Percentiles rank a stretch among this genome's conserved stretches.
Conservation (phyloP, 2,888 invertebrate species). For the Bembecia ichneumoniformis region DNA sequence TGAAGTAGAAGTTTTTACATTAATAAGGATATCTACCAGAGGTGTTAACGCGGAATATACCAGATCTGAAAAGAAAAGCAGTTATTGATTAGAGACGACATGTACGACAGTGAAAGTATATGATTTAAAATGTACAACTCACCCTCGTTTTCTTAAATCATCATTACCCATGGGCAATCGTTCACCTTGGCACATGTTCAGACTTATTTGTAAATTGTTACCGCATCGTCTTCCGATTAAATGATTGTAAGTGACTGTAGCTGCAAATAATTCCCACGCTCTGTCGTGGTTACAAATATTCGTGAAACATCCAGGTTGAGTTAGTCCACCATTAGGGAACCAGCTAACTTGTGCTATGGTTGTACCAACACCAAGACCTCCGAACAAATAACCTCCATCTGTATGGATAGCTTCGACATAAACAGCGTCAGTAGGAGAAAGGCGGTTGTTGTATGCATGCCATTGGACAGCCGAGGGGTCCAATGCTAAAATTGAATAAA, state of each 20-base stretch:
- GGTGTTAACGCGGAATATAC: conserved; percentile 26
- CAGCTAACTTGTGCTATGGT: conserved; percentile 69
- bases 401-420: conserved; percentile 24
- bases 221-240: conserved; percentile 26
- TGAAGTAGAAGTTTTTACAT: neutral
- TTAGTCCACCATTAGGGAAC: conserved; percentile 68
- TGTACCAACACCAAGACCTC: conserved; percentile 57
- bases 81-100: neutral
- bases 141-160: conserved; percentile 33
- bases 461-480: conserved; percentile 63
- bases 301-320: conserved; percentile 36
- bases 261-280: conserved; percentile 34
- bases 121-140: conserved; percentile 8
- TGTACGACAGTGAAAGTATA: neutral
- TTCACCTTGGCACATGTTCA: conserved; percentile 29
- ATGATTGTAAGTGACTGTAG: conserved; percentile 30
- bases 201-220: conserved; percentile 18
- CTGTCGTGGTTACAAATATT: conserved; percentile 34
- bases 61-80: conserved; percentile 24
- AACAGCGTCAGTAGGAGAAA: conserved; percentile 7
- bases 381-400: conserved; percentile 36
- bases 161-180: conserved; percentile 31
- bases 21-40: conserved; percentile 26
- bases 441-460: conserved; percentile 8
- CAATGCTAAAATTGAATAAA: conserved; percentile 18